Percentiles rank a stretch among this genome's conserved stretches.
These are phyloP conservation scores for Cyrtorhinus lividipennis DNA, from an alignment of 1,140 invertebrate genomes.

Conservation along the genomic window DNA sequence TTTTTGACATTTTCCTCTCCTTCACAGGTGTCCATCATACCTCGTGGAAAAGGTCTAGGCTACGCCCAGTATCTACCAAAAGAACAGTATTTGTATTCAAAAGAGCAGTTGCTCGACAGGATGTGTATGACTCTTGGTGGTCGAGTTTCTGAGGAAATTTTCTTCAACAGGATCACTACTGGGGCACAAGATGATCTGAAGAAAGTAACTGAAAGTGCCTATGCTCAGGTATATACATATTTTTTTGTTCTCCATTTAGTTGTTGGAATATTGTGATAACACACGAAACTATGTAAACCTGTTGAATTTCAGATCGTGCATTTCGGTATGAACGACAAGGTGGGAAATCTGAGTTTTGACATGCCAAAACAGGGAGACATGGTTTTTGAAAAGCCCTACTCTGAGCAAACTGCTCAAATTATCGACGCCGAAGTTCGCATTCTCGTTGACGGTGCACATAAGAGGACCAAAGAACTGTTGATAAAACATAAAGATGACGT, in stretches of 20 bases:
- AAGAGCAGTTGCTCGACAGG: conserved; percentile 84
- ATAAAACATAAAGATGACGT: conserved; percentile 75
- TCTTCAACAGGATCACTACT: conserved; percentile 90
- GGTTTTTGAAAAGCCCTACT: conserved; percentile 94
- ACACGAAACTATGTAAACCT: too few species aligned
- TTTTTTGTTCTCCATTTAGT: background rate
- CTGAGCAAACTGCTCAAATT: conserved; percentile 89
- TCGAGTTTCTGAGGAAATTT: conserved; percentile 89
- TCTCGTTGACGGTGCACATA: conserved; percentile 71
- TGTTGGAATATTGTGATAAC: too few species aligned
- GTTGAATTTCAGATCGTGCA: conserved; percentile 49
- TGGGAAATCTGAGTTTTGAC: conserved; percentile 95
- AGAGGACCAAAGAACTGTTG: conserved; percentile 66
- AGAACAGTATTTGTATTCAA: conserved; percentile 96
- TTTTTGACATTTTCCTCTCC: background rate
- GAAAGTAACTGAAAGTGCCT: conserved; percentile 70
- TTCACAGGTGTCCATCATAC: conserved; percentile 57
- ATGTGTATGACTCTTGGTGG: conserved; percentile 94
- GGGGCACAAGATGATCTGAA: conserved; percentile 97
- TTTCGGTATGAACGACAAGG: conserved; percentile 96
- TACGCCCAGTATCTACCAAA: conserved; percentile 99
- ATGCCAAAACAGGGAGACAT: conserved; percentile 84
- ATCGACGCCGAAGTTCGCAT: conserved; percentile 88
- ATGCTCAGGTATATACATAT: conserved; percentile 42
- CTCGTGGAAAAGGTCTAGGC: conserved; percentile 57